Percentiles rank a stretch among this genome's conserved stretches.
Conservation (phyloP, 2,888 invertebrate species). For the Eristalinus sepulchralis region DNA sequence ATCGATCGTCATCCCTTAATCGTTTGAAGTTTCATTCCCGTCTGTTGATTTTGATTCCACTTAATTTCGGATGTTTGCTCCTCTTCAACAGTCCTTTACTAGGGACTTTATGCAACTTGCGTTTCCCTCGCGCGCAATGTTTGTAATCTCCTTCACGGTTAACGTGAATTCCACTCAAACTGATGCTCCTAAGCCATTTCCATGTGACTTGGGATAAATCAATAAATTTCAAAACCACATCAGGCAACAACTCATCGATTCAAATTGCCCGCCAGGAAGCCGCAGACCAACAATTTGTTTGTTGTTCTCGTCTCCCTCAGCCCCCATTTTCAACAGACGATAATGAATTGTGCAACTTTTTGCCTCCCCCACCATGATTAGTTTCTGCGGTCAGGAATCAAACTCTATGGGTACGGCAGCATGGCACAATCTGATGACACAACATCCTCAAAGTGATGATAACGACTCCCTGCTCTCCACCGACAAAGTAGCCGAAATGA, state of each 20-base stretch:
- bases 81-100: too few relatives aligned
- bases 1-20: too few relatives aligned
- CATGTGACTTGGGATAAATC: neutral
- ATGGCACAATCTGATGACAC: neutral
- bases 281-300: conserved; percentile 38
- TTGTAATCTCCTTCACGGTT: too few relatives aligned
- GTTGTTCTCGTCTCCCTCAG: neutral
- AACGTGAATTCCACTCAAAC: too few relatives aligned
- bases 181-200: neutral
- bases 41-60: too few relatives aligned
- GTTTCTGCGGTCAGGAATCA: conserved; percentile 43
- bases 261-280: conserved; percentile 7
- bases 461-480: neutral
- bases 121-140: too few relatives aligned
- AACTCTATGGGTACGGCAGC: neutral
- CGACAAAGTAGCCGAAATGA: neutral
- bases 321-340: conserved; percentile 24
- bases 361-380: conserved; percentile 31
- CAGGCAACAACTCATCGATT: conserved; percentile 31
- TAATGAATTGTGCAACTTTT: conserved; percentile 18
- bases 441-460: conserved; percentile 17
- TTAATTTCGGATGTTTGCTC: too few relatives aligned
- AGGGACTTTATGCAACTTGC: too few relatives aligned
- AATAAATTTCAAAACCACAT: neutral
- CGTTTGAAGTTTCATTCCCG: too few relatives aligned